Conservation (phyloP, 2,888 invertebrate genomes). For the Amphipyra tragopoginis region DNA sequence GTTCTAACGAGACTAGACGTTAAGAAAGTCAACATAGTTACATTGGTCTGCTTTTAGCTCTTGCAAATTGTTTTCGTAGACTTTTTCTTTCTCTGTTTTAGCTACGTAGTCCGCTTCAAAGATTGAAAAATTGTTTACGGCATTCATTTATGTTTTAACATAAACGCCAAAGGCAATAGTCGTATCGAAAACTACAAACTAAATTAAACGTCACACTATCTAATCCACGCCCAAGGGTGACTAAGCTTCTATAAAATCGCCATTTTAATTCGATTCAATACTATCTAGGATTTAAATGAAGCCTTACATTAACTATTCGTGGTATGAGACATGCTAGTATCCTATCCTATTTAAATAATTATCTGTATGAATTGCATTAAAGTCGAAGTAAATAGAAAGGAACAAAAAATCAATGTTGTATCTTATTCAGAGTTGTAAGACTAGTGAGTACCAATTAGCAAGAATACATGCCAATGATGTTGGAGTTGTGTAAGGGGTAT, state of each 20-base stretch:
- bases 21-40: too few relatives aligned
- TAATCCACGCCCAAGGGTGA: constrained; percentile 53
- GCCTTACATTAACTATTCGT: constrained; percentile 58
- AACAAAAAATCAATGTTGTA: constrained; percentile 63
- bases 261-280: constrained; percentile 54
- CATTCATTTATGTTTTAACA: constrained; percentile 10
- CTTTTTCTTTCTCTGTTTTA: neutral
- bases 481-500: constrained; percentile 58
- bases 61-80: too few relatives aligned
- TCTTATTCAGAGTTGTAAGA: constrained; percentile 70
- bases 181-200: constrained; percentile 29
- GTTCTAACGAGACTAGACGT: too few relatives aligned
- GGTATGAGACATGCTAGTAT: constrained; percentile 65
- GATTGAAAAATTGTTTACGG: constrained; percentile 10
- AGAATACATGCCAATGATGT: constrained; percentile 73
- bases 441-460: constrained; percentile 80
- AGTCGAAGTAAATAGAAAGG: constrained; percentile 62
- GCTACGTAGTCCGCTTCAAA: constrained; percentile 4
- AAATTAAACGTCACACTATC: constrained; percentile 50
- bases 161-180: constrained; percentile 17
- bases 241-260: constrained; percentile 57
- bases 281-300: constrained; percentile 57
- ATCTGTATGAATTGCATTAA: constrained; percentile 76
- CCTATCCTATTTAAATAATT: constrained; percentile 76
- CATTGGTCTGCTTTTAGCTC: too few relatives aligned